These are phyloP conservation scores for Alviniconcha marisindica DNA, from an alignment of 1,140 invertebrate genomes.

Conservation along the genomic window DNA sequence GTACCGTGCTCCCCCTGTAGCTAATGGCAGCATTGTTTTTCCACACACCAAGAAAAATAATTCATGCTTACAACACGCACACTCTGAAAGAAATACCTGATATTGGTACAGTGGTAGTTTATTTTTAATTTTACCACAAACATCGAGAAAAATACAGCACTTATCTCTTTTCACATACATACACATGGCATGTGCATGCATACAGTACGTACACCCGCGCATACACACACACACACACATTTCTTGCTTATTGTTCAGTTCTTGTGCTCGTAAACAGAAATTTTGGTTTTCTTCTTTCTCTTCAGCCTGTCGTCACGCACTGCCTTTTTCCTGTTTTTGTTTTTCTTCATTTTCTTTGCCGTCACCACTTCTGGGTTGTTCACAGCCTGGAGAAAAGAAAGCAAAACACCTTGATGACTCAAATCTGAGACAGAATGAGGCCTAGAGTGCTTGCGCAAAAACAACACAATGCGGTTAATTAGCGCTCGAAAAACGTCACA, in stretches of 20 bases:
- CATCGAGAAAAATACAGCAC: not conserved
- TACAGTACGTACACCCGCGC: not conserved
- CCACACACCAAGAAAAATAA: too few relatives aligned
- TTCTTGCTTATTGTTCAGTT: too few relatives aligned
- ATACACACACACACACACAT: not conserved
- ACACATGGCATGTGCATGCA: too few relatives aligned
- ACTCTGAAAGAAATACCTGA: not conserved
- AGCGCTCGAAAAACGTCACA: not conserved
- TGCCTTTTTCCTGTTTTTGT: slow-evolving; percentile 78
- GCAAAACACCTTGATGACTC: not conserved
- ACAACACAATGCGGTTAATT: not conserved
- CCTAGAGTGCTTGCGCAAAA: not conserved
- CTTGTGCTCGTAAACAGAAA: slow-evolving; percentile 33
- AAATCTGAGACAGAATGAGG: not conserved
- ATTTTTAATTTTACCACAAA: not conserved
- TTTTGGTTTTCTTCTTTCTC: slow-evolving; percentile 64
- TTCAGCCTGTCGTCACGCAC: slow-evolving; percentile 1
- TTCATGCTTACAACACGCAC: too few relatives aligned
- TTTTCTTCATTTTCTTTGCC: slow-evolving; percentile 86
- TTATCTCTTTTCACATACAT: not conserved
- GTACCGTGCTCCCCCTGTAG: too few relatives aligned
- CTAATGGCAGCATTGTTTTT: too few relatives aligned
- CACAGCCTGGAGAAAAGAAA: slow-evolving; percentile 78
- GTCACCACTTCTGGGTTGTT: slow-evolving; percentile 86
- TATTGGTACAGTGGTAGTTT: not conserved